Evolutionary conservation across 2,797 vertebrate species (phyloP), one percentile per base, ranked within the genome.

Genomic region (Rachycentron canadum): DNA sequence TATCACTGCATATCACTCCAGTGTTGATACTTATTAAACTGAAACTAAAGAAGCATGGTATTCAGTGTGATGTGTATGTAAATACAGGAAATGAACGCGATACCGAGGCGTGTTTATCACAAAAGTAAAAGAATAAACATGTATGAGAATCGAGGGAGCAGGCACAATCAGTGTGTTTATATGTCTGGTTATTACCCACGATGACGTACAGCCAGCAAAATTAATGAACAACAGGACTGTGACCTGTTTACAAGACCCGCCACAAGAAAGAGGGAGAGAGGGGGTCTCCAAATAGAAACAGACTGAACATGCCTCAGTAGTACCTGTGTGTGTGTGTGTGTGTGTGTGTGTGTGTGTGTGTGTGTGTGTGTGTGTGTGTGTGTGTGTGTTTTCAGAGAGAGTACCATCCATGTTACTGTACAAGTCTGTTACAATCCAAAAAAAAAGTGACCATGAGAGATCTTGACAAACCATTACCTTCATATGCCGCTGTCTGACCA

Each of bases 251-350:
- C 0, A 11, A 57, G 45, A 64, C 66, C 25, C 7, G 16, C 34
- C 52, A 34, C 56, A 58, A 62, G 50, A 72, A 45, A 69, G 36
- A 58, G 13, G 17, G 34, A 69, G 56, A 34, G 23, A 61, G 56
- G 19, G 59, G 43, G 94, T 96, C 95, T 96, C 83, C 68, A 68
- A 47, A 66, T 87, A 93, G 91, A 96, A 93, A 95, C 90, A 96
- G 95, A 95, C 95, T 95, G 95, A 95, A 97, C 95, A 96, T 53
- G 73, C 56, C 58, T 75, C 68, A 64, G 70, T 57, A 61, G 63
- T 55, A 53, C 64, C 74, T 45, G 52, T 52, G 58, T 56, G 26
- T 73, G 60, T 62, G 53, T 69, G 47, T 50, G n/a, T 59, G 23
- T 34, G 36, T 56, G 62, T 60, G 53, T 45, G 34, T 66, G 73